phyloP scores from a whole-genome alignment of 2,113 vertebrate species.

The Mormyrus lacerda region DNA sequence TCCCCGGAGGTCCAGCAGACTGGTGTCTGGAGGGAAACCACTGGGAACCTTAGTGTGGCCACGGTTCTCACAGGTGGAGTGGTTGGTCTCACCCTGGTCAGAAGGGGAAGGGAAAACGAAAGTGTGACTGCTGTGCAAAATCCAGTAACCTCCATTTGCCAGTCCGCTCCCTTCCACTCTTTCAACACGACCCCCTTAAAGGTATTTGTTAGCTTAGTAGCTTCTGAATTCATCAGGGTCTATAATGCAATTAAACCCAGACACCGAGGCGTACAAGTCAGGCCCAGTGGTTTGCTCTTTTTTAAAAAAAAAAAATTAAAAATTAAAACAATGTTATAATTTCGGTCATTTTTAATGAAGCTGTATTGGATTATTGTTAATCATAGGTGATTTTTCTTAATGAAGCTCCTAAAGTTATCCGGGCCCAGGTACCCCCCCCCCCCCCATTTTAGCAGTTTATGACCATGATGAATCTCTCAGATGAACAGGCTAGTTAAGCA shows the following conservation, averaged over 20 bases:
- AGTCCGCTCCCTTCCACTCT: background rate
- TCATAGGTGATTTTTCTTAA: background rate
- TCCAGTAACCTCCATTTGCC: background rate
- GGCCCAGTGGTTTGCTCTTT: background rate
- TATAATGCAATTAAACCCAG: background rate
- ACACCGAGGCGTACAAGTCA: background rate
- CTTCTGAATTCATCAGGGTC: background rate
- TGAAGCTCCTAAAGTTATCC: background rate
- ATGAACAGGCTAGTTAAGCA: background rate
- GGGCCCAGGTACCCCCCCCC: too few species aligned
- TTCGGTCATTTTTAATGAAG: background rate
- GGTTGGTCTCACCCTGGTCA: constrained; percentile 53
- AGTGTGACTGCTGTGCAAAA: background rate
- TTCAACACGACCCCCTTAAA: background rate
- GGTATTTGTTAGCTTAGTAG: background rate
- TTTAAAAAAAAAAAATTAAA: too few species aligned
- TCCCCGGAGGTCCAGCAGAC: constrained; percentile 71
- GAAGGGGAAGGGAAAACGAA: background rate
- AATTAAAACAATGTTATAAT: background rate
- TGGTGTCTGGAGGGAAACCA: constrained; percentile 67
- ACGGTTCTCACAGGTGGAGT: constrained; percentile 70
- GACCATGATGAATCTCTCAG: background rate
- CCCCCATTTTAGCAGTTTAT: background rate
- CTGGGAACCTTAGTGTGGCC: constrained; percentile 66
- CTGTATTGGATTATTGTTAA: background rate